Conservation (phyloP, 92 coral and sea anemone species). For the Porites lobata region DNA sequence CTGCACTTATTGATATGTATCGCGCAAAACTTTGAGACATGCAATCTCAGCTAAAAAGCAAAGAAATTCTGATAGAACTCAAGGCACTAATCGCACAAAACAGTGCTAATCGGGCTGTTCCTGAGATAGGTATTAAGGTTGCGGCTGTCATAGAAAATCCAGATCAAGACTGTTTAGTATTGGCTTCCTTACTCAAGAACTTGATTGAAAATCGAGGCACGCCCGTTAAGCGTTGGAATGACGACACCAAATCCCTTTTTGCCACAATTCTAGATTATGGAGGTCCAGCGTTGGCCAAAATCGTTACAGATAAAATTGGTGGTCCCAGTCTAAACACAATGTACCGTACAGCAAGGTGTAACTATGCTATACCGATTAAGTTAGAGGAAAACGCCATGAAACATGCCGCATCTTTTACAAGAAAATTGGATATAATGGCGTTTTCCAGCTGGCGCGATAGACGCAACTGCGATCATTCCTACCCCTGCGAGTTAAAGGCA, state of each 20-base stretch:
- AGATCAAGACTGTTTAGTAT: constrained; percentile 21
- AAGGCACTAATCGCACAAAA: constrained; percentile 36
- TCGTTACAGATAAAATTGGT: constrained; percentile 17
- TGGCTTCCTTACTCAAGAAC: constrained; percentile 34
- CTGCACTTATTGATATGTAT: constrained; percentile 38
- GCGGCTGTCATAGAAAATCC: constrained; percentile 48
- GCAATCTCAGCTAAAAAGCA: constrained; percentile 3
- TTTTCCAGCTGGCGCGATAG: constrained; percentile 20
- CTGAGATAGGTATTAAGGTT: constrained; percentile 44
- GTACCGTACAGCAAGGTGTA: constrained; percentile 34
- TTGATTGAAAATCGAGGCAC: constrained; percentile 42
- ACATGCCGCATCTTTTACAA: constrained; percentile 33
- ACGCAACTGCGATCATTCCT: constrained; percentile 15
- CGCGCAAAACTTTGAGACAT: constrained; percentile 33
- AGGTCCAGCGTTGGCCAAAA: constrained; percentile 32
- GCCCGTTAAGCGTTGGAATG: constrained; percentile 55
- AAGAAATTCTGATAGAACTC: constrained; percentile 28
- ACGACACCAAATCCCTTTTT: constrained; percentile 53
- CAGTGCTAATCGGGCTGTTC: constrained; percentile 41
- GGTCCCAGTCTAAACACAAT: constrained; percentile 29
- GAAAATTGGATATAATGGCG: constrained; percentile 28
- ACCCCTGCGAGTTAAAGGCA: constrained; percentile 53
- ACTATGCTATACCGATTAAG: constrained; percentile 15
- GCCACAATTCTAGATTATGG: constrained; percentile 50
- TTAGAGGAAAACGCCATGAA: constrained; percentile 18